Base-by-base conservation (phyloP, 2,797 vertebrate genomes). In the Tokudaia muenninki region DNA sequence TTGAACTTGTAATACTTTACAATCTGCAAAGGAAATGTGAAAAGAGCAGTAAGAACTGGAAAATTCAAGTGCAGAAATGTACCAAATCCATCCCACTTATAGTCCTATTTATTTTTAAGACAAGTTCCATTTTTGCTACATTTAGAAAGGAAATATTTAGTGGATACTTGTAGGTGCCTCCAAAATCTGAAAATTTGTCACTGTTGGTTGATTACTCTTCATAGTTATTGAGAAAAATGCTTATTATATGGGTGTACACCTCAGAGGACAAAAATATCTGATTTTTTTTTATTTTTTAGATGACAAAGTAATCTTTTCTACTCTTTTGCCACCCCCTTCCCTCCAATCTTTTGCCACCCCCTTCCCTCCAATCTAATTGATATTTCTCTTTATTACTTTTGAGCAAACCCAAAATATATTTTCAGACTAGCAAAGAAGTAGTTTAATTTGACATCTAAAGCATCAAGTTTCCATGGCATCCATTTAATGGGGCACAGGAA, bases 361-460 rank as follows among this genome's bases (percentile, higher is more conserved):
- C 1, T 61, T 2, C 24, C 22, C 31, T 80, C n/a, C 2, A 65
- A 34, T 88, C 95, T 67, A 82, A 90, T 21, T 84, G n/a, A 63
- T 81, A 79, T 93, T 97, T 9, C 24, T 52, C 22, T 7, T 24
- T 0, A 63, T 13, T 14, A 78, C 21, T 13, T 83, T 94, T 74
- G 14, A 97, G 90, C 19, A 94, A 47, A 95, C 70, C 47, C 41
- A 90, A 94, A 92, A 67, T 24, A 87, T 1, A 6, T 16, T 34
- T 91, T 79, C 7, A 94, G 81, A 94, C 22, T 52, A 4, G 31
- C n/a, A 21, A 57, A 52, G 47, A 84, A 17, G 19, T 70, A 8
- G n/a, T 90, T 83, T 94, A 95, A 74, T 92, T 47, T 94, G 12
- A 94, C 63, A 78, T 81, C 44, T 74, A 50, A 79, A 81, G 21